These are phyloP conservation scores for Cheilosia vernalis DNA, from an alignment of 2,888 invertebrate genomes.

Conservation along the genomic window DNA sequence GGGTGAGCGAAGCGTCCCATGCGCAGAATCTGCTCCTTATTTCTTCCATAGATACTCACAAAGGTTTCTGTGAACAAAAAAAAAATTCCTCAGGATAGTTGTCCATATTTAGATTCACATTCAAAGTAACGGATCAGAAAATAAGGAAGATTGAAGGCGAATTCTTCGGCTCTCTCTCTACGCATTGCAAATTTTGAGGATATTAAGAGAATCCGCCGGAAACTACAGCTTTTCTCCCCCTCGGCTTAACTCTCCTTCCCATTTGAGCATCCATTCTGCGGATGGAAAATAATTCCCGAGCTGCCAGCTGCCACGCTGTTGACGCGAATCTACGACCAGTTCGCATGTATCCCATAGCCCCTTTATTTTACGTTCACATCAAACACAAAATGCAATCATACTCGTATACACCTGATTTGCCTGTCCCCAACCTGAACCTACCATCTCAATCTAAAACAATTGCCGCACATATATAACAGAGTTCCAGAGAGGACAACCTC, in stretches of 20 bases:
- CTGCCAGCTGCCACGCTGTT: background rate
- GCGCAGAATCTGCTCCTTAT: constrained; percentile 62
- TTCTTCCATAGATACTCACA: background rate
- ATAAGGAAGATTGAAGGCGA: background rate
- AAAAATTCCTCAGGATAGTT: constrained; percentile 18
- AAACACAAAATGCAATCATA: too few species aligned
- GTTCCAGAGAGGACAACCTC: constrained; percentile 1
- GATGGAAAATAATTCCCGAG: too few species aligned
- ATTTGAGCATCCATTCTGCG: too few species aligned
- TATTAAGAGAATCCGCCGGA: constrained; percentile 13
- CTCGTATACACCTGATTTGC: too few species aligned
- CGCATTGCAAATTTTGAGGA: constrained; percentile 5
- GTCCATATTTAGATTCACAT: background rate
- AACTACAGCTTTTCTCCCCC: background rate
- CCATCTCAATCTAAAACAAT: background rate
- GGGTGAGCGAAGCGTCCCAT: constrained; percentile 52
- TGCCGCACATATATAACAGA: background rate
- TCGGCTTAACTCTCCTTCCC: background rate
- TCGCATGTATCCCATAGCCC: background rate
- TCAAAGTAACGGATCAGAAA: background rate
- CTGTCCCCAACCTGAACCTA: too few species aligned
- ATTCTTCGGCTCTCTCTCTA: constrained; percentile 2
- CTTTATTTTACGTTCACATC: background rate
- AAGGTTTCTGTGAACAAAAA: constrained; percentile 46
- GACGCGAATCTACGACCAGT: background rate